A percentile compares a stretch with the other conserved stretches of the same genome.
These are phyloP conservation scores for Arctopsyche grandis DNA, from an alignment of 1,140 invertebrate species.

Conservation along the genomic window DNA sequence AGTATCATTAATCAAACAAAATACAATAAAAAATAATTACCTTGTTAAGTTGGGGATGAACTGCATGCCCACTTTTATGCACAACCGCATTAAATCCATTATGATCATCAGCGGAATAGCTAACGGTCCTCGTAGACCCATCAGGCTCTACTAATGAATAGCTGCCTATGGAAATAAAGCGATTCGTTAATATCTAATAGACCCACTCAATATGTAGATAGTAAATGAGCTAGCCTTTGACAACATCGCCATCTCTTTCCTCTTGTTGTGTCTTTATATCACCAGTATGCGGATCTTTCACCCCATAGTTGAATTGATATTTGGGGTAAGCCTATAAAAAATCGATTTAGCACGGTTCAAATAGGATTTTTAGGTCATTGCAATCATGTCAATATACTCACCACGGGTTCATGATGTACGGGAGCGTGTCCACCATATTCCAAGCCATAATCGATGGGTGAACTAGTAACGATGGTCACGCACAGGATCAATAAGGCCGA, in stretches of 20 bases:
- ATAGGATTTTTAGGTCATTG: neutral
- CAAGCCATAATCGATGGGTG: slow-evolving; percentile 17
- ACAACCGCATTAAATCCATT: slow-evolving; percentile 62
- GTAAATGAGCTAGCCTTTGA: slow-evolving; percentile 60
- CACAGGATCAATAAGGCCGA: neutral
- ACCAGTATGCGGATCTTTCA: slow-evolving; percentile 67
- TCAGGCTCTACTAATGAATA: slow-evolving; percentile 68
- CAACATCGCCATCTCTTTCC: slow-evolving; percentile 67
- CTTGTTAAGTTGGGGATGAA: slow-evolving; percentile 44
- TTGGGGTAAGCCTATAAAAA: slow-evolving; percentile 62
- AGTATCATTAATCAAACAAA: too few relatives aligned
- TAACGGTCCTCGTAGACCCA: slow-evolving; percentile 67
- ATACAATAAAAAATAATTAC: neutral
- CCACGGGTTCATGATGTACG: slow-evolving; percentile 34
- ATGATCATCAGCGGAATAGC: slow-evolving; percentile 68
- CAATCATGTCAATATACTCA: slow-evolving; percentile 20
- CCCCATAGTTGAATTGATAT: slow-evolving; percentile 67
- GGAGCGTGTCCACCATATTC: slow-evolving; percentile 37
- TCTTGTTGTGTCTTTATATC: slow-evolving; percentile 68
- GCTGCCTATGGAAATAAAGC: slow-evolving; percentile 61
- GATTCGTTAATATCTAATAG: slow-evolving; percentile 59
- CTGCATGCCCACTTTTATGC: slow-evolving; percentile 56
- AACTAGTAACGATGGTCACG: neutral
- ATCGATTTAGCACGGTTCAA: neutral
- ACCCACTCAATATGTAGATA: slow-evolving; percentile 65